Evolutionary conservation across 1,140 invertebrate genomes (phyloP).

Genomic region (Drosophila lowei): DNA sequence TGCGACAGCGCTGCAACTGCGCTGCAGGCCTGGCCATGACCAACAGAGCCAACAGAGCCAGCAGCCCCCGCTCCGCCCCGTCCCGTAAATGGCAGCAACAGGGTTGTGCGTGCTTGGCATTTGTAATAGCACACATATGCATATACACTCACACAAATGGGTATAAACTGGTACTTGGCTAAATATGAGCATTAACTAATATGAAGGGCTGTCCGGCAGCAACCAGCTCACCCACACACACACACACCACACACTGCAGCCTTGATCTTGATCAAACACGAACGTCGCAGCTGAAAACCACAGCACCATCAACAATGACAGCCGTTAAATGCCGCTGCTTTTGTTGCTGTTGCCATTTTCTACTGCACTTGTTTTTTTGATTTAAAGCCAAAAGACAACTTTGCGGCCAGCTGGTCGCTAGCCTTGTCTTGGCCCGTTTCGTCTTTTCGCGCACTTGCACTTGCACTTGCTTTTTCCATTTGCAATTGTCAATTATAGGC

Average conservation of each 20-base stretch:
- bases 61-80: not conserved
- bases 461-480: conserved; percentile 34
- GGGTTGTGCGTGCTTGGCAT: conserved; percentile 50
- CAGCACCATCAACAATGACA: conserved; percentile 41
- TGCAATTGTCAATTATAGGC: conserved; percentile 26
- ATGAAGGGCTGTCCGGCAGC: conserved; percentile 55
- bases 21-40: conserved; percentile 43
- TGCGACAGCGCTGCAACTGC: conserved; percentile 23
- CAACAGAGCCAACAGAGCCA: conserved; percentile 53
- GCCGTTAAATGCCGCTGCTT: conserved; percentile 14
- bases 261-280: conserved; percentile 79
- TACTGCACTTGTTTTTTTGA: conserved; percentile 75
- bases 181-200: conserved; percentile 19
- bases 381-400: conserved; percentile 66
- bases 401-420: conserved; percentile 28
- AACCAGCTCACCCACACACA: conserved; percentile 38
- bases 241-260: conserved; percentile 25
- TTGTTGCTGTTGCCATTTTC: conserved; percentile 59
- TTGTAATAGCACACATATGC: conserved; percentile 31
- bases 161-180: too few relatives aligned
- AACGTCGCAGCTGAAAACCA: conserved; percentile 33
- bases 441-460: conserved; percentile 72
- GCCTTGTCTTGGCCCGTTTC: conserved; percentile 78
- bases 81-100: conserved; percentile 19
- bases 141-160: conserved; percentile 10